phyloP scores from a whole-genome alignment of 2,797 vertebrate species.

The Rhodeus uyekii region DNA sequence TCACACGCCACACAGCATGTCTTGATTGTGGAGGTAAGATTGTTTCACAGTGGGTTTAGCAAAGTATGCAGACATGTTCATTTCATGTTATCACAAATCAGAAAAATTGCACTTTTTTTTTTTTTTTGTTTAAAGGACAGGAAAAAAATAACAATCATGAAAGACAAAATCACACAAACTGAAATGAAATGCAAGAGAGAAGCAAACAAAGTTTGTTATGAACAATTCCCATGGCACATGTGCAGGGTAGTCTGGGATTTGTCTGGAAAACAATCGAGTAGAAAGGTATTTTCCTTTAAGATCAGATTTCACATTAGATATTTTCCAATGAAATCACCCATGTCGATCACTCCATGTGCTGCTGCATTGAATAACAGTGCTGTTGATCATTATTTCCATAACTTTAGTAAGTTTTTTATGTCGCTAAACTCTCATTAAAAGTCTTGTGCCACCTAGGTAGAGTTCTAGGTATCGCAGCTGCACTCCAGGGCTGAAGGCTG shows the following conservation, averaged over 20 bases:
- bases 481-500: not conserved
- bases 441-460: not conserved
- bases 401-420: not conserved
- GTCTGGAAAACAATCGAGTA: constrained; percentile 43
- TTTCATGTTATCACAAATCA: not conserved
- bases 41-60: not conserved
- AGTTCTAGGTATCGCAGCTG: not conserved
- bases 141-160: constrained; percentile 1
- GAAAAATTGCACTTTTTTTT: not conserved
- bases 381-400: constrained; percentile 14
- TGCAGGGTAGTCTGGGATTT: constrained; percentile 20
- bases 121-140: not conserved
- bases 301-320: constrained; percentile 53
- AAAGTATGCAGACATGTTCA: not conserved
- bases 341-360: not conserved
- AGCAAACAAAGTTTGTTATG: constrained; percentile 61
- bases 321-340: constrained; percentile 46
- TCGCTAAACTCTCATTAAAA: not conserved
- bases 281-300: constrained; percentile 32
- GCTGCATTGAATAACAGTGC: constrained; percentile 29
- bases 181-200: constrained; percentile 1
- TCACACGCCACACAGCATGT: constrained; percentile 56
- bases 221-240: constrained; percentile 33
- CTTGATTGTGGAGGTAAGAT: constrained; percentile 63
- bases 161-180: not conserved